Evolutionary conservation across 2,113 vertebrate genomes (phyloP).

Genomic region (Ia io): DNA sequence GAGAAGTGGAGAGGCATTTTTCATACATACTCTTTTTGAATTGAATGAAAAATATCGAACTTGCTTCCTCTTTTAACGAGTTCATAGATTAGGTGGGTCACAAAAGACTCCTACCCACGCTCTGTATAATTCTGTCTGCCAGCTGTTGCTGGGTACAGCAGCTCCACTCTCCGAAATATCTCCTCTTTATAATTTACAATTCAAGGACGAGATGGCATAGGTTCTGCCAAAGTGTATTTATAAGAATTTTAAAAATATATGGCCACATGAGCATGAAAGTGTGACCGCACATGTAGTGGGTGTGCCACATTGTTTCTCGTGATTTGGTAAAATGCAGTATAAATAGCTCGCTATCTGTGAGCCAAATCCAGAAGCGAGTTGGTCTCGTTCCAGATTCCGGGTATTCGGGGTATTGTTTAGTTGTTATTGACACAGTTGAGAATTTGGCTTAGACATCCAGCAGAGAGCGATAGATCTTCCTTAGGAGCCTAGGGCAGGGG

Average conservation of each 20-base stretch:
- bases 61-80: slow-evolving; percentile 44
- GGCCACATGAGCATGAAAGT: not conserved
- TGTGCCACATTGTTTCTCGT: not conserved
- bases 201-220: slow-evolving; percentile 11
- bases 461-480: slow-evolving; percentile 33
- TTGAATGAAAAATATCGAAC: slow-evolving; percentile 51
- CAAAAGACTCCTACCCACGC: not conserved
- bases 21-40: slow-evolving; percentile 36
- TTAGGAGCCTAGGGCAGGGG: slow-evolving; percentile 8
- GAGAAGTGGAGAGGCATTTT: not conserved
- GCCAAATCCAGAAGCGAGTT: slow-evolving; percentile 44
- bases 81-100: slow-evolving; percentile 41
- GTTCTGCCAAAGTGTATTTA: slow-evolving; percentile 51
- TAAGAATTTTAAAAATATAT: slow-evolving; percentile 16
- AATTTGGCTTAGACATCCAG: slow-evolving; percentile 48
- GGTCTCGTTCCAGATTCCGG: slow-evolving; percentile 35
- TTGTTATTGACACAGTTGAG: slow-evolving; percentile 62
- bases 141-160: not conserved
- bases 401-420: slow-evolving; percentile 57
- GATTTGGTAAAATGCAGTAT: not conserved
- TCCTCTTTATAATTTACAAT: slow-evolving; percentile 35
- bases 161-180: slow-evolving; percentile 44
- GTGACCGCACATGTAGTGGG: not conserved
- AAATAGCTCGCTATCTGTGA: slow-evolving; percentile 31
- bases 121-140: slow-evolving; percentile 22